Evolutionary conservation across 2,797 vertebrate species (phyloP).

Genomic region (Myotis myotis): DNA sequence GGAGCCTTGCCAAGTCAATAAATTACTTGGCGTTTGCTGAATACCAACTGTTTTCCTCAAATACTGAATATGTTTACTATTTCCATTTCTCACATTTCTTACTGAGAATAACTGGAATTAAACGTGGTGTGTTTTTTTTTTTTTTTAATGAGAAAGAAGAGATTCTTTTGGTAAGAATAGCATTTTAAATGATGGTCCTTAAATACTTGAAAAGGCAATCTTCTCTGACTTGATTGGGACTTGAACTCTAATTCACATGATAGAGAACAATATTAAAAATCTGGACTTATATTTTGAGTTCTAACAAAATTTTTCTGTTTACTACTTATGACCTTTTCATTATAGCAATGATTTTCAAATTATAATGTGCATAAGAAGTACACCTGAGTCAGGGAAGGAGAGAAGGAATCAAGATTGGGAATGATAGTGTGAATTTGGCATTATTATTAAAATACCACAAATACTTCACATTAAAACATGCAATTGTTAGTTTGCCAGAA

Average conservation of each 20-base stretch:
- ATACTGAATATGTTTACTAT: conserved; percentile 48
- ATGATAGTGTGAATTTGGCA: not conserved
- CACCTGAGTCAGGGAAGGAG: not conserved
- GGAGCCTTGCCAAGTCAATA: conserved; percentile 64
- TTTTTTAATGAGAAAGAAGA: conserved; percentile 14
- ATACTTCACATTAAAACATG: not conserved
- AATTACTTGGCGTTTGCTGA: conserved; percentile 66
- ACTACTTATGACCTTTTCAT: not conserved
- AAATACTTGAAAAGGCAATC: not conserved
- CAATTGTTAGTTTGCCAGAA: not conserved
- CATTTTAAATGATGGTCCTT: conserved; percentile 33
- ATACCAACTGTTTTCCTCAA: conserved; percentile 48
- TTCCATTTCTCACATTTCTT: conserved; percentile 65
- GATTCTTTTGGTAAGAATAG: conserved; percentile 29
- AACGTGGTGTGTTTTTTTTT: not conserved
- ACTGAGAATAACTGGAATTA: conserved; percentile 35
- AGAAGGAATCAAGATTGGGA: not conserved
- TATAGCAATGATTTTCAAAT: not conserved
- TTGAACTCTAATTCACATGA: not conserved
- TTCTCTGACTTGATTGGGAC: conserved; percentile 10
- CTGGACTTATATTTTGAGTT: not conserved
- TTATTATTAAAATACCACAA: conserved; percentile 1
- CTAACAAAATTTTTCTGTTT: not conserved
- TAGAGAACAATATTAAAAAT: not conserved
- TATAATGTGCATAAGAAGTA: not conserved